Evolutionary conservation across 2,113 vertebrate species (phyloP).

Genomic region (Gadus macrocephalus): DNA sequence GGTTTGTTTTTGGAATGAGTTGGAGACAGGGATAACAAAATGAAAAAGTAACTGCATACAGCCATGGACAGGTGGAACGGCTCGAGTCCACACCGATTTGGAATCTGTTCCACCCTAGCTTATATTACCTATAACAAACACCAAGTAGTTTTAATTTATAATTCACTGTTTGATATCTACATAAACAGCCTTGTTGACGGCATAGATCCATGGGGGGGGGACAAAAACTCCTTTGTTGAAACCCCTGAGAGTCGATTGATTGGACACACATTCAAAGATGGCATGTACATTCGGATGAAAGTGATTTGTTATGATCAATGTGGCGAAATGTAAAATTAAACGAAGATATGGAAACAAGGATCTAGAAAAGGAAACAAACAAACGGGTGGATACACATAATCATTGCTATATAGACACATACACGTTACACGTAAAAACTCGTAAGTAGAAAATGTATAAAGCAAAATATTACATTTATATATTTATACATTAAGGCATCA

Average conservation of each 20-base stretch:
- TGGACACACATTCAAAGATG: conserved; percentile 25
- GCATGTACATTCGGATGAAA: conserved; percentile 13
- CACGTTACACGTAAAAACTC: conserved; percentile 47
- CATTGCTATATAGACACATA: conserved; percentile 30
- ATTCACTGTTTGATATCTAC: conserved; percentile 15
- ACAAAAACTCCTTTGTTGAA: conserved; percentile 24
- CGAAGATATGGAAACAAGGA: conserved; percentile 14
- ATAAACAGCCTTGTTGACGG: conserved; percentile 15
- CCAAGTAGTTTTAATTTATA: conserved; percentile 14
- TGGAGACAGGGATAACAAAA: conserved; percentile 29
- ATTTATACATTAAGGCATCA: conserved; percentile 64
- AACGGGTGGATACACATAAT: conserved; percentile 35
- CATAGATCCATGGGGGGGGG: conserved; percentile 4
- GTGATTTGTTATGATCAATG: not conserved
- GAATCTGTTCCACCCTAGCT: not conserved
- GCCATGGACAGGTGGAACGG: conserved; percentile 25
- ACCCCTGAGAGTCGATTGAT: conserved; percentile 43
- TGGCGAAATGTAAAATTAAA: not conserved
- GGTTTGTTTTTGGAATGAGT: conserved; percentile 9
- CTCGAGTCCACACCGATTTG: conserved; percentile 24
- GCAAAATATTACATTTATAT: conserved; percentile 62
- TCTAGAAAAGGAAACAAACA: conserved; percentile 5
- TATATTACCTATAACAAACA: conserved; percentile 5
- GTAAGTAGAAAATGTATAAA: conserved; percentile 66
- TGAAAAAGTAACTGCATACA: conserved; percentile 8